Evolutionary conservation across 2,797 vertebrate genomes (phyloP).

Genomic region (Cryptoprocta ferox): DNA sequence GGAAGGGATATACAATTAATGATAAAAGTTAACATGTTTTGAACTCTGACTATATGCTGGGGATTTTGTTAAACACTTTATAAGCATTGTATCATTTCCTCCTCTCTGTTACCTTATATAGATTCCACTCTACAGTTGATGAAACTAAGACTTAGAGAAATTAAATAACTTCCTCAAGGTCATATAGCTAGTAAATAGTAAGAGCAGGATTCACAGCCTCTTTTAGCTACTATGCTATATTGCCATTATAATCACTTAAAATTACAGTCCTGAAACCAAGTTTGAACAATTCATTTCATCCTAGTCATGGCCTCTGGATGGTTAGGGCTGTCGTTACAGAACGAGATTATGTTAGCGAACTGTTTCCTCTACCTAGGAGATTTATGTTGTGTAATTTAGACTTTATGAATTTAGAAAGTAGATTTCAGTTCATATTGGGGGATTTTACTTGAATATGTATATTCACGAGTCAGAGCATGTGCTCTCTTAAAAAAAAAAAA

Average conservation of each 20-base stretch:
- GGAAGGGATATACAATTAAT: neutral
- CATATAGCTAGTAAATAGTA: neutral
- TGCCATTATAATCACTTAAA: neutral
- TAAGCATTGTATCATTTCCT: neutral
- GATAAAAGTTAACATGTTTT: slow-evolving; percentile 8
- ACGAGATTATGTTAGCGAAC: slow-evolving; percentile 10
- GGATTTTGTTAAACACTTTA: slow-evolving; percentile 10
- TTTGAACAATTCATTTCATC: neutral
- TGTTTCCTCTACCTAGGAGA: neutral
- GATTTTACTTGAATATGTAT: slow-evolving; percentile 5
- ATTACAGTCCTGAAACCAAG: neutral
- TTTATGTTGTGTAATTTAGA: slow-evolving; percentile 21
- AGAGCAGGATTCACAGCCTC: slow-evolving; percentile 5
- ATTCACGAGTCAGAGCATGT: too few species aligned
- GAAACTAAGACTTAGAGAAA: neutral
- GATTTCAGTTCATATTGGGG: neutral
- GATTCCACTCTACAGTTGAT: slow-evolving; percentile 33
- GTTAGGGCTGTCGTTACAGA: neutral
- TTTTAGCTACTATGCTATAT: neutral
- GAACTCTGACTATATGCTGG: neutral
- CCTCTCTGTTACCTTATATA: neutral
- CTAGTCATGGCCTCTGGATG: neutral
- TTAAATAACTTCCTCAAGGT: neutral
- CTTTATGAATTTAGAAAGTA: slow-evolving; percentile 23
- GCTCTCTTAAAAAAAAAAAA: too few species aligned